These are phyloP conservation scores for Diadumene lineata DNA, from an alignment of 92 coral and sea anemone species.

Conservation along the genomic window DNA sequence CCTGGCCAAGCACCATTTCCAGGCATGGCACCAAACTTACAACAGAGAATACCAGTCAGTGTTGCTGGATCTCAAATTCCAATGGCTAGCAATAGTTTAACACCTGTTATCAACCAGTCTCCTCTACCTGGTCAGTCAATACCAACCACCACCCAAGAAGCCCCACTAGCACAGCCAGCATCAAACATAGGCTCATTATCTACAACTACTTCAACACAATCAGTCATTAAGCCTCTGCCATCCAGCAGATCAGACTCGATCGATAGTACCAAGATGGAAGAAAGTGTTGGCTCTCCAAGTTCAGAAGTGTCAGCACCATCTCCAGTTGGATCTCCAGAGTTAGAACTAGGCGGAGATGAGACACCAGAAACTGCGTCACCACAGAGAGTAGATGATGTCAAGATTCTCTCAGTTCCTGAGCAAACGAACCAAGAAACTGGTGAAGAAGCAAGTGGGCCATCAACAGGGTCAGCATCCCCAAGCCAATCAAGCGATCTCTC, in stretches of 20 bases:
- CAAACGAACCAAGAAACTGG: constrained; percentile 9
- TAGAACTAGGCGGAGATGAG: constrained; percentile 75
- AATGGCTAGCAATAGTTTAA: not conserved
- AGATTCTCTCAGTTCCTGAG: constrained; percentile 28
- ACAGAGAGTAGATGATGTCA: constrained; percentile 52
- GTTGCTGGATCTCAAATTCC: constrained; percentile 6
- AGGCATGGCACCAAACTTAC: constrained; percentile 12
- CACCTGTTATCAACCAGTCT: constrained; percentile 2
- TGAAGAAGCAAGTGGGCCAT: constrained; percentile 21
- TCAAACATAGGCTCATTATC: constrained; percentile 13
- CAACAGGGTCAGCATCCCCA: constrained; percentile 25
- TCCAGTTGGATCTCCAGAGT: constrained; percentile 95
- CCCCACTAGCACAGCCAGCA: constrained; percentile 21
- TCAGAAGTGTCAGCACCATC: constrained; percentile 96
- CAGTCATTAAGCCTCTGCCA: constrained; percentile 31
- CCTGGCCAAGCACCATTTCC: constrained; percentile 51
- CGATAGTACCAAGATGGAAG: constrained; percentile 29
- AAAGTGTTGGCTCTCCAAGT: constrained; percentile 65
- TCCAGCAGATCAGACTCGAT: constrained; percentile 22
- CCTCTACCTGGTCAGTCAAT: not conserved
- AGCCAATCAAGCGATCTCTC: constrained; percentile 18
- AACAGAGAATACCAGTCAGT: constrained; percentile 13
- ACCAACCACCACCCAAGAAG: not conserved
- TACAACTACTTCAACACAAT: constrained; percentile 35
- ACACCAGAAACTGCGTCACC: constrained; percentile 74